A percentile compares a stretch with the other conserved stretches of the same genome.
These are phyloP conservation scores for Eulithis prunata DNA, from an alignment of 2,888 invertebrate genomes.

Conservation along the genomic window DNA sequence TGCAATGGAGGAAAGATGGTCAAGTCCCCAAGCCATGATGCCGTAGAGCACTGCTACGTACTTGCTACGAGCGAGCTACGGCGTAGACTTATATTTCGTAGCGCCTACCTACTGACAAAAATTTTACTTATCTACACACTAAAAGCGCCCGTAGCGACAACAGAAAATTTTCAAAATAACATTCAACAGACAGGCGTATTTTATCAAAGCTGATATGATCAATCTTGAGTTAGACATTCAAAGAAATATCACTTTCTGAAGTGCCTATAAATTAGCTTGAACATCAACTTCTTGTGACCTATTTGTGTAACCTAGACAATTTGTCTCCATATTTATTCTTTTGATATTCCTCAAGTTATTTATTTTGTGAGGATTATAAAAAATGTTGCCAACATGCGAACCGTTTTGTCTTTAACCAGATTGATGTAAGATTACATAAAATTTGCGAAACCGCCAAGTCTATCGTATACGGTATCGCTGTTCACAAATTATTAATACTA, in stretches of 20 bases:
- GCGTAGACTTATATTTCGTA: too few species aligned
- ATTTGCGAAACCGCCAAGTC: too few species aligned
- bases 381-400: too few species aligned
- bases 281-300: constrained; percentile 7
- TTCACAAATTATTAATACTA: neutral
- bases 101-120: too few species aligned
- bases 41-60: neutral
- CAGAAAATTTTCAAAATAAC: too few species aligned
- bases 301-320: constrained; percentile 13
- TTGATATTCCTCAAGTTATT: neutral
- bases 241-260: constrained; percentile 2
- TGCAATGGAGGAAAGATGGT: too few species aligned
- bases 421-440: too few species aligned
- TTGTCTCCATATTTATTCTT: constrained; percentile 7
- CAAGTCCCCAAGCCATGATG: too few species aligned
- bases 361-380: neutral
- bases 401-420: too few species aligned
- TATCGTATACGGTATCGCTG: neutral
- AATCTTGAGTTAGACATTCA: neutral
- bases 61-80: neutral
- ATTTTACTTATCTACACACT: too few species aligned
- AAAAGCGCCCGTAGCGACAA: too few species aligned
- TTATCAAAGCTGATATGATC: neutral
- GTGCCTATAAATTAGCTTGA: constrained; percentile 5
- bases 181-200: too few species aligned